A percentile compares a stretch with the other conserved stretches of the same genome.
Conservation (phyloP, 2,888 invertebrate species). For the Pseudanteris insignis region DNA sequence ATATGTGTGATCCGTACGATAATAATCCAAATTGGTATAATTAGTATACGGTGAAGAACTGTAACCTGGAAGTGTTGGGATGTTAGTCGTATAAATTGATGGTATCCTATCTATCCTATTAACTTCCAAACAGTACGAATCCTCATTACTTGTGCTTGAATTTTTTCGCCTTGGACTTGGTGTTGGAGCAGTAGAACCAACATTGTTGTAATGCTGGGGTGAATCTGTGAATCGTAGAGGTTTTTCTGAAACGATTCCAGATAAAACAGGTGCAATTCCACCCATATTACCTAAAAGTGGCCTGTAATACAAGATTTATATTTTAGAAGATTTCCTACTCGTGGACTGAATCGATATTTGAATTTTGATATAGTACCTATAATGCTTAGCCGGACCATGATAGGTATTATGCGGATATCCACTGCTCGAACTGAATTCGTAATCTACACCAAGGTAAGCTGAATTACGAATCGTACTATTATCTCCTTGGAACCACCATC, state of each 20-base stretch:
- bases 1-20: conserved; percentile 57
- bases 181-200: conserved; percentile 70
- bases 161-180: conserved; percentile 79
- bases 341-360: conserved; percentile 1
- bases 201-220: conserved; percentile 74
- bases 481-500: conserved; percentile 44
- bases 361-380: no score
- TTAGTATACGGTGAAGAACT: conserved; percentile 59
- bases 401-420: conserved; percentile 87
- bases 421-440: conserved; percentile 71
- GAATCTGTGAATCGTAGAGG: conserved; percentile 80
- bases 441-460: conserved; percentile 67
- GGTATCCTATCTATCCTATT: conserved; percentile 58
- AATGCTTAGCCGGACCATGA: conserved; percentile 84
- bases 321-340: no score
- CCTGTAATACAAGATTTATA: conserved; percentile 5
- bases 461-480: conserved; percentile 59
- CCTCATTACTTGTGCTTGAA: conserved; percentile 75
- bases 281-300: conserved; percentile 61
- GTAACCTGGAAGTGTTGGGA: conserved; percentile 58
- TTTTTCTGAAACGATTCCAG: conserved; percentile 65
- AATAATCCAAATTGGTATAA: conserved; percentile 57
- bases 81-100: conserved; percentile 59
- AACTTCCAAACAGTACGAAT: conserved; percentile 67
- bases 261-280: conserved; percentile 58